A percentile compares a stretch with the other conserved stretches of the same genome.
These are phyloP conservation scores for Sebastiscus albofasciatus DNA, from an alignment of 2,797 vertebrate species.

Conservation along the genomic window DNA sequence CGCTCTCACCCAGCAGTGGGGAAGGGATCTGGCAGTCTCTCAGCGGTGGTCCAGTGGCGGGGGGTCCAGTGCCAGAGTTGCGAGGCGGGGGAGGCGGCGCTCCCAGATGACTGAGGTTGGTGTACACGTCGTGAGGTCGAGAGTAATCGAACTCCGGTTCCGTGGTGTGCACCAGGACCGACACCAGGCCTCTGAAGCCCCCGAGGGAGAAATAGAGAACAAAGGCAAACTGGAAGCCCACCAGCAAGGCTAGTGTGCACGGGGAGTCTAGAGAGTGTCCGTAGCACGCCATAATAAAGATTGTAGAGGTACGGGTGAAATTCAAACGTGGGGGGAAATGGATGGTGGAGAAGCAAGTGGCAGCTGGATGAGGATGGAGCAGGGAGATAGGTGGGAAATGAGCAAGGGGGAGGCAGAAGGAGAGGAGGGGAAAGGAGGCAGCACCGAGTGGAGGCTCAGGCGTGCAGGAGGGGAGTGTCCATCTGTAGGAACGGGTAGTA, in stretches of 20 bases:
- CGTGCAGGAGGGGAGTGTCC: slow-evolving; percentile 47
- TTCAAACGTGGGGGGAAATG: neutral
- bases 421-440: slow-evolving; percentile 39
- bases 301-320: neutral
- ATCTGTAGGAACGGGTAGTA: slow-evolving; percentile 57
- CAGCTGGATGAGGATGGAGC: neutral
- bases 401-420: slow-evolving; percentile 51
- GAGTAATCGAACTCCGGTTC: slow-evolving; percentile 92
- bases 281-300: slow-evolving; percentile 79
- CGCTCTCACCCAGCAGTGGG: slow-evolving; percentile 89
- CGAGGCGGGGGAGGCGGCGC: slow-evolving; percentile 77
- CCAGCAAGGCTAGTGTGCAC: slow-evolving; percentile 91
- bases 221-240: slow-evolving; percentile 96
- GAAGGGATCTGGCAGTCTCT: slow-evolving; percentile 90
- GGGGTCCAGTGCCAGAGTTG: slow-evolving; percentile 64
- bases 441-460: slow-evolving; percentile 41
- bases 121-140: slow-evolving; percentile 93
- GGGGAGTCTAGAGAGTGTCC: slow-evolving; percentile 87
- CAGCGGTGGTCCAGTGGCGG: slow-evolving; percentile 65
- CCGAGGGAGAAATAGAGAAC: slow-evolving; percentile 97
- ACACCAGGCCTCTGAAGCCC: slow-evolving; percentile 91
- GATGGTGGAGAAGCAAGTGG: neutral
- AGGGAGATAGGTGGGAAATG: slow-evolving; percentile 14
- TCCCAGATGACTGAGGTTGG: slow-evolving; percentile 90
- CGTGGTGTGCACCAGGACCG: slow-evolving; percentile 87